Percentiles rank a stretch among this genome's conserved stretches.
phyloP scores from a whole-genome alignment of 1,140 invertebrate species.

The Ephestia elutella region DNA sequence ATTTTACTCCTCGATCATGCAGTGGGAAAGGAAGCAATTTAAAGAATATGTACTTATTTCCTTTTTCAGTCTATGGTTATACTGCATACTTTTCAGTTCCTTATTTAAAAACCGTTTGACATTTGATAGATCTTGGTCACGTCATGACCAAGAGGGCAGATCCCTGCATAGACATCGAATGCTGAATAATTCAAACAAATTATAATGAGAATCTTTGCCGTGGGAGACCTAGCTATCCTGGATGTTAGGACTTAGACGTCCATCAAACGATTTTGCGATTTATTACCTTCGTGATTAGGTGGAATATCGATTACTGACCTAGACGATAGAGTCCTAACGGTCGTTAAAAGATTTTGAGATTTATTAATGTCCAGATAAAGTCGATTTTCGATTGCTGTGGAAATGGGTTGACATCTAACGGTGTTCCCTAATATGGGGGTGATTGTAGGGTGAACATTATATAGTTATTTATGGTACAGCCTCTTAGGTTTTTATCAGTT shows the following conservation, averaged over 20 bases:
- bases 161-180: neutral
- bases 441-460: neutral
- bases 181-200: slow-evolving; percentile 4
- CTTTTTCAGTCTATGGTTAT: too few species aligned
- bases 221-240: neutral
- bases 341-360: neutral
- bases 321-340: neutral
- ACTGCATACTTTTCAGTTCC: too few species aligned
- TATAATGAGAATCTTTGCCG: neutral
- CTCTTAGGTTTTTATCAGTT: neutral
- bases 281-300: neutral
- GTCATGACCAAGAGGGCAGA: neutral
- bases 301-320: neutral
- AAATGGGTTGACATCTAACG: neutral
- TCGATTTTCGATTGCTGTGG: too few species aligned
- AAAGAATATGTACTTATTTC: too few species aligned
- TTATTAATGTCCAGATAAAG: too few species aligned
- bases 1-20: too few species aligned
- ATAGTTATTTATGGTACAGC: neutral
- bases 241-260: neutral
- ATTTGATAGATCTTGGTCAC: neutral
- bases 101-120: slow-evolving; percentile 1
- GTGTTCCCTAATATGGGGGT: neutral
- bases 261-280: neutral
- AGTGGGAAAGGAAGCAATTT: too few species aligned